Evolutionary conservation across 2,113 vertebrate genomes (phyloP).

Genomic region (Dermatemys mawii): DNA sequence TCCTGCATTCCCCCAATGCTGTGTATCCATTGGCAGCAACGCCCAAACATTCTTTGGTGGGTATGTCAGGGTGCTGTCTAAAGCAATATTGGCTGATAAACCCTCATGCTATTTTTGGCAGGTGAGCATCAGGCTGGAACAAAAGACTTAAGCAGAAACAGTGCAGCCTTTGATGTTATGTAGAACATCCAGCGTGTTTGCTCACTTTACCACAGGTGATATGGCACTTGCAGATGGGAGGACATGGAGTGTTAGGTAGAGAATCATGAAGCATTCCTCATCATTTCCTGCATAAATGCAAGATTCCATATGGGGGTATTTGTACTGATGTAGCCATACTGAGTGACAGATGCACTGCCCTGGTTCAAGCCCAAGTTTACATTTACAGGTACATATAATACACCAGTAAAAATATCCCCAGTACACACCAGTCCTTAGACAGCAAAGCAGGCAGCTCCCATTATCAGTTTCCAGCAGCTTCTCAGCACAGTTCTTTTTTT

Average conservation of each 20-base stretch:
- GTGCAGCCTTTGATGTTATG: background rate
- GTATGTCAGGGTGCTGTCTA: background rate
- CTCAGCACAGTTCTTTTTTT: background rate
- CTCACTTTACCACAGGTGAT: background rate
- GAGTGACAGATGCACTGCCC: accelerated
- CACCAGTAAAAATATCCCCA: background rate
- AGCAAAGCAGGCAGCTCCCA: accelerated
- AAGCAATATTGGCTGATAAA: constrained; percentile 1
- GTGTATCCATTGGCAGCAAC: background rate
- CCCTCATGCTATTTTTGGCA: constrained; percentile 27
- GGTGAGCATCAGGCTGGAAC: background rate
- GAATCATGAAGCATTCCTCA: background rate
- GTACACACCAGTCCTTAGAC: background rate
- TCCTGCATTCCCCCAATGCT: constrained; percentile 5
- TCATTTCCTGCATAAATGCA: background rate
- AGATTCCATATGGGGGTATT: background rate
- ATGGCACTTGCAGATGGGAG: background rate
- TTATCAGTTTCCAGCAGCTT: background rate
- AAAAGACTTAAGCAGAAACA: constrained; percentile 42
- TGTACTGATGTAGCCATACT: background rate
- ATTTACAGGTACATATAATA: background rate
- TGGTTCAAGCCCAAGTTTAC: background rate
- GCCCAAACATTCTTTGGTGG: constrained; percentile 5
- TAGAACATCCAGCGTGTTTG: background rate
- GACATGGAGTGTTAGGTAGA: background rate